A percentile compares a stretch with the other conserved stretches of the same genome.
These are phyloP conservation scores for Serinus canaria DNA, from an alignment of 2,113 vertebrate species.

Conservation along the genomic window DNA sequence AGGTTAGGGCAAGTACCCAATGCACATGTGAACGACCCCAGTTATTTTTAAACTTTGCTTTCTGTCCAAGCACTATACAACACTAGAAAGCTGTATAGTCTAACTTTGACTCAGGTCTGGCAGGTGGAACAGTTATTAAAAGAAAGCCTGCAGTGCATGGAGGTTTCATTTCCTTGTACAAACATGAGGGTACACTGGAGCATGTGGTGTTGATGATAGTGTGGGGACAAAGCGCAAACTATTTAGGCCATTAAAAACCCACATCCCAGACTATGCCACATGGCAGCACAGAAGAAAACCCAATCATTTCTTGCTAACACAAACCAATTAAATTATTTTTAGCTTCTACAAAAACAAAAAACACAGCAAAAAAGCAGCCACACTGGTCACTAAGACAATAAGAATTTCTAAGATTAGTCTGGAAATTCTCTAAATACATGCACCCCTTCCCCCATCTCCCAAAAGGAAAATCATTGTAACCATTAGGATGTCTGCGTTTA, in stretches of 20 bases:
- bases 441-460: neutral
- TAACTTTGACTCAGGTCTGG: neutral
- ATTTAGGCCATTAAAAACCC: slow-evolving; percentile 58
- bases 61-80: neutral
- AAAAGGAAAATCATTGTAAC: slow-evolving; percentile 58
- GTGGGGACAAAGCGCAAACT: slow-evolving; percentile 61
- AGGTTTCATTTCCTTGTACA: slow-evolving; percentile 52
- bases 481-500: slow-evolving; percentile 60
- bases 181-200: slow-evolving; percentile 48
- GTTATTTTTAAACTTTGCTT: neutral
- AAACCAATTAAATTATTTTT: slow-evolving; percentile 67
- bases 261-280: slow-evolving; percentile 64
- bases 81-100: slow-evolving; percentile 5
- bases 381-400: slow-evolving; percentile 68
- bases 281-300: slow-evolving; percentile 53
- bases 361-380: slow-evolving; percentile 41
- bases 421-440: slow-evolving; percentile 67
- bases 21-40: neutral
- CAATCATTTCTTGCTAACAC: slow-evolving; percentile 59
- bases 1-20: neutral
- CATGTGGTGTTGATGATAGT: slow-evolving; percentile 54
- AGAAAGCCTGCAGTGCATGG: slow-evolving; percentile 22
- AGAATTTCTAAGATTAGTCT: slow-evolving; percentile 73
- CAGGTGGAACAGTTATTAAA: slow-evolving; percentile 64
- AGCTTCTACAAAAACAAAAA: slow-evolving; percentile 39